phyloP scores from a whole-genome alignment of 2,113 vertebrate species.

The Hypanus sabinus region DNA sequence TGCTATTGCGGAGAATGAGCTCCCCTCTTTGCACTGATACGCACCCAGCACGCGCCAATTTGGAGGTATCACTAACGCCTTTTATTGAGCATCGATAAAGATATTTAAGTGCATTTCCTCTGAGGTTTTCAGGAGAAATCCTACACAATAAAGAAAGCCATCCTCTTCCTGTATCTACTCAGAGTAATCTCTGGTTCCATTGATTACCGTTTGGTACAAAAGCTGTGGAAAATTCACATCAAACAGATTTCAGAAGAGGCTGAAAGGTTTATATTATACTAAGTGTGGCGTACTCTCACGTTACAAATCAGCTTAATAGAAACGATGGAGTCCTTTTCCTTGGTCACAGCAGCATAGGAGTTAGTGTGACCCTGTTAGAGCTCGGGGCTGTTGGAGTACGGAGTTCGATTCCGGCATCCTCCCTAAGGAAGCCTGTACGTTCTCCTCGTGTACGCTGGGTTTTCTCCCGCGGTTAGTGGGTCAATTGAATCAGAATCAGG shows the following conservation, averaged over 20 bases:
- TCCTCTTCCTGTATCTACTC: not conserved
- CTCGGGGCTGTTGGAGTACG: too few species aligned
- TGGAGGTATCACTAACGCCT: not conserved
- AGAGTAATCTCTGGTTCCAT: not conserved
- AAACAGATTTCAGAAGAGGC: not conserved
- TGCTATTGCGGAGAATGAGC: not conserved
- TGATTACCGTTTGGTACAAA: not conserved
- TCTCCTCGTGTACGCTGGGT: too few species aligned
- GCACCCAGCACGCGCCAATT: not conserved
- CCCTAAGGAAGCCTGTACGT: too few species aligned
- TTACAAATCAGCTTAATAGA: not conserved
- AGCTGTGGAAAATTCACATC: not conserved
- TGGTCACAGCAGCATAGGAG: too few species aligned
- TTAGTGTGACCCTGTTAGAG: too few species aligned
- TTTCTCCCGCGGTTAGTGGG: too few species aligned
- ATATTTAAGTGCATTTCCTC: too few species aligned
- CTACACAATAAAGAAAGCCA: not conserved
- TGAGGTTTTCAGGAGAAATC: not conserved
- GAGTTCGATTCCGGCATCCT: too few species aligned
- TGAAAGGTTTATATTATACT: not conserved
- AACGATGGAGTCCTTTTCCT: not conserved
- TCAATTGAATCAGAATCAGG: too few species aligned
- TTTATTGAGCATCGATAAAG: not conserved
- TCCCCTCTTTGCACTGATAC: not conserved
- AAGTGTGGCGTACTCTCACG: not conserved